Evolutionary conservation across 2,113 vertebrate genomes (phyloP), one percentile per base, ranked within the genome.

Genomic region (Axis porcinus): DNA sequence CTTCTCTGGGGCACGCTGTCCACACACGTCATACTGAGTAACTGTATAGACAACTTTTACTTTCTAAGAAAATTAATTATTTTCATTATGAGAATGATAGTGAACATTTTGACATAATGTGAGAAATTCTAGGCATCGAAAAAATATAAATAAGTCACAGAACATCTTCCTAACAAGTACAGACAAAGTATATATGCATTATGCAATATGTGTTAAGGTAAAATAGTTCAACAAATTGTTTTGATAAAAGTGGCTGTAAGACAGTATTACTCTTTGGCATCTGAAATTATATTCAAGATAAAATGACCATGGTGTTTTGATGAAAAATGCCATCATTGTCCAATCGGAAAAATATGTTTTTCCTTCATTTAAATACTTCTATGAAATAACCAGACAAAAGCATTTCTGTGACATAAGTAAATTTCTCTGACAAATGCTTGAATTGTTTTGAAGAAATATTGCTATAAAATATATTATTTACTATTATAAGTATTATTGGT

Each of bases 1-100:
- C 43, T 19, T 50, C 10, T 76, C 5, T 74, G 5, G 0, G 0
- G 2, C 40, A 89, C 27, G 45, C 30, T 1, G 11, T 12, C 12
- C 21, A 25, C 21, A 50, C 7, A 15, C 2, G 7, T 50, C 0
- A 3, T 7, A 13, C 9, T 25, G 6, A 74, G 27, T 1, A 47
- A 12, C 3, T 23, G 2, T 40, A 47, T 16, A 84, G 2, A 40
- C 12, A 28, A 7, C 45, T 30, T 47, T 8, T 13, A 74, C 13
- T 64, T 84, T 85, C 54, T 30, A 40, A 58, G 23, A 76, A 36
- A 67, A 81, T 2, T 11, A 28, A 89, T 60, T 91, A 10, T 89
- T 81, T 86, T 64, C 12, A 9, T 57, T 94, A 30, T 60, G 30
- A 92, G 40, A 25, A 74, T 36, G 87, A 28, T 30, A 86, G 17